Evolutionary conservation across 2,888 invertebrate genomes (phyloP).

Genomic region (Chrysina gloriosa): DNA sequence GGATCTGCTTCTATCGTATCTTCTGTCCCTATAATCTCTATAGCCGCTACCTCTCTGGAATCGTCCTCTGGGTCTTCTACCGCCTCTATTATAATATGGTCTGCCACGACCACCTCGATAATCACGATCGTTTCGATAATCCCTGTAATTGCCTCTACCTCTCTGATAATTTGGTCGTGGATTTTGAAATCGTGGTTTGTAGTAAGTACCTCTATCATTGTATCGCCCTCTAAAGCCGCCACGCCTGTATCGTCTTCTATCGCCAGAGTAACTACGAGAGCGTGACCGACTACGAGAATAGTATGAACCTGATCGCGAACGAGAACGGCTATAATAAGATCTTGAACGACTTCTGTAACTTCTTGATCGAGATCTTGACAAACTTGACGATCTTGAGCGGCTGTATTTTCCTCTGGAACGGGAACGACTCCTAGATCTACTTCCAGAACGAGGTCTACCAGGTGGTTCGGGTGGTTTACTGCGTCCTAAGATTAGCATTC

Average conservation of each 20-base stretch:
- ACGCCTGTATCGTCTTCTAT: slow-evolving; percentile 65
- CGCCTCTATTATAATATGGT: slow-evolving; percentile 57
- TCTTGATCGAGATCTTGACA: slow-evolving; percentile 66
- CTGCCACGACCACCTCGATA: slow-evolving; percentile 61
- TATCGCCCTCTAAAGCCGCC: slow-evolving; percentile 64
- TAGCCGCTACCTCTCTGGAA: slow-evolving; percentile 65
- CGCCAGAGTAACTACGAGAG: slow-evolving; percentile 70
- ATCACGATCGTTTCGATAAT: slow-evolving; percentile 60
- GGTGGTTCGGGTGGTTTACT: slow-evolving; percentile 64
- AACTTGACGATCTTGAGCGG: slow-evolving; percentile 61
- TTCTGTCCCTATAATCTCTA: slow-evolving; percentile 76
- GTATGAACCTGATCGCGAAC: slow-evolving; percentile 65
- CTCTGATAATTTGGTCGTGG: slow-evolving; percentile 65
- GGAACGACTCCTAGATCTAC: slow-evolving; percentile 74
- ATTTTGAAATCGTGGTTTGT: slow-evolving; percentile 81
- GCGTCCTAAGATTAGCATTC: slow-evolving; percentile 42
- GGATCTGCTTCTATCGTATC: slow-evolving; percentile 73
- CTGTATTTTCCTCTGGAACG: slow-evolving; percentile 69
- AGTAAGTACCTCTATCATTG: slow-evolving; percentile 81
- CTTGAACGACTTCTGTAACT: slow-evolving; percentile 68
- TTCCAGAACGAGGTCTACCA: slow-evolving; percentile 66
- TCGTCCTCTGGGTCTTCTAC: slow-evolving; percentile 43
- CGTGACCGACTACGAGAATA: slow-evolving; percentile 72
- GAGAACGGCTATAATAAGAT: slow-evolving; percentile 71
- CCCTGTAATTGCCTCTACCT: slow-evolving; percentile 63